Base-by-base conservation (phyloP, 2,888 invertebrate genomes). In the Amphipoea oculea region DNA sequence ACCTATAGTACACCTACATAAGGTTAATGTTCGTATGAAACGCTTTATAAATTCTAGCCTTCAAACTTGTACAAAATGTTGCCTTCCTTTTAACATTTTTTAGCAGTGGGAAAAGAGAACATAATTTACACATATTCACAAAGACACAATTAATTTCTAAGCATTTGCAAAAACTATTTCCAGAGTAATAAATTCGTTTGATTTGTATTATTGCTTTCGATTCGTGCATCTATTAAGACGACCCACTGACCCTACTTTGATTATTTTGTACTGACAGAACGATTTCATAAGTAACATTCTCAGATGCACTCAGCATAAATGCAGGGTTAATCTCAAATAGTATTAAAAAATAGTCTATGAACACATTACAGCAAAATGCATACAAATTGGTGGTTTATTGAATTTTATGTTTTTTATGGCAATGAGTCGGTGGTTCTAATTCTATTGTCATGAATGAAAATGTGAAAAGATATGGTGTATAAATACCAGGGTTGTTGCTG, bases 401-500 rank as follows among this genome's bases (percentile, higher is more conserved):
- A 70, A 42, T 70, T 73, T 51, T 0, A 62, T 67, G 20, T 51
- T 57, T 45, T 54, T 0, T 81, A 86, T 87, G 89, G 85, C 88
- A 88, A 75, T 82, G 12, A 66, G 12, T 88, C 83, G 89, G 89
- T 88, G 88, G 87, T 87, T 70, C 23, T 73, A n/a, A 76, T 73
- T 73, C 66, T 79, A 80, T 70, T 85, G 85, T 78, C 87, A 82
- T 82, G 75, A 76, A 17, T 17, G 48, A 72, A 65, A 51, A 17
- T 76, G n/a, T 45, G 12, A n/a, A 6, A 51, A 42, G 7, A 83
- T 45, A 36, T 36, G 29, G 29, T 54, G 36, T 66, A 14, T 40
- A 40, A n/a, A n/a, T n/a, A n/a, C n/a, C n/a, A n/a, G n/a, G n/a
- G n/a, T n/a, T n/a, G n/a, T n/a, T n/a, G n/a, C n/a, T n/a, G n/a